Evolutionary conservation across 2,888 invertebrate genomes (phyloP), one percentile per base, ranked within the genome.

Genomic region (Clivina fossor): DNA sequence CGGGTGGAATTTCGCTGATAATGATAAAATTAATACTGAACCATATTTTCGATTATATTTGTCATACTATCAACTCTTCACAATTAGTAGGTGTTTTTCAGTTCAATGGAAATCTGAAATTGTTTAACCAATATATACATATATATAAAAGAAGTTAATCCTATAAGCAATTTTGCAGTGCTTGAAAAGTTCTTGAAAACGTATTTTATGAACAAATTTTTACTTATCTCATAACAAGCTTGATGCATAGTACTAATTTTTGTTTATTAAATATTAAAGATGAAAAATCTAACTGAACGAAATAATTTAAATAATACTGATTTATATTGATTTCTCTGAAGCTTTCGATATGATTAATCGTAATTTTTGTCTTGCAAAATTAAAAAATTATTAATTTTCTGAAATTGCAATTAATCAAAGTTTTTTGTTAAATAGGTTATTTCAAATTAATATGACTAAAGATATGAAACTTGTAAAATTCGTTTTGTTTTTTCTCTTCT

Each of bases 41-140:
- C 5, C n/a, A 32, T 32, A 32, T 32, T 32, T 4, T 4, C 4
- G n/a, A 32, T n/a, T 32, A 32, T n/a, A 32, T 32, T 13, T 32
- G 32, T 32, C 32, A 32, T n/a, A 32, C 13, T 32, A 4, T 32
- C 4, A 32, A 32, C n/a, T 32, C 11, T 32, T 32, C 32, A 32
- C 13, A 11, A 11, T 32, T 7, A 3, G 32, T 11, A n/a, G 32
- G n/a, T n/a, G n/a, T 32, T 32, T 32, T 7, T 32, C 32, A 26
- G 26, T 7, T 7, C 26, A 26, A 8, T 26, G 26, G 26, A 26
- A 8, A 26, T 5, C 8, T 11, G 32, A n/a, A 7, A 32, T 7
- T 7, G 32, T 32, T 32, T 3, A 13, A n/a, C 32, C 32, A 4
- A 32, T 32, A n/a, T n/a, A n/a, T n/a, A n/a, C n/a, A n/a, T n/a